phyloP scores from a whole-genome alignment of 2,113 vertebrate species.

The Scortum barcoo region DNA sequence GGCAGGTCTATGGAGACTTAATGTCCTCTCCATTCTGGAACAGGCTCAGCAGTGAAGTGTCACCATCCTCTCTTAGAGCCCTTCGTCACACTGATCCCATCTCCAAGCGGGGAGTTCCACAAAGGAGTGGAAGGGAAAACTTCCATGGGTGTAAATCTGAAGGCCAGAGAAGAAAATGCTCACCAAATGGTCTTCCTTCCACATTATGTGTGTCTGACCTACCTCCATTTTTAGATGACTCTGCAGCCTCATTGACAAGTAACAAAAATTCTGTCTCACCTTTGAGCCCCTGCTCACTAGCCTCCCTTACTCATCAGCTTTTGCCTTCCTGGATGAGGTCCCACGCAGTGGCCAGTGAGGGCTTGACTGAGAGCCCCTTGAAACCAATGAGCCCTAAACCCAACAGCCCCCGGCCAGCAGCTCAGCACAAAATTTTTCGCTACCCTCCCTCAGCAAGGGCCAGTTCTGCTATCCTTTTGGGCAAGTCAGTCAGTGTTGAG shows the following conservation, averaged over 20 bases:
- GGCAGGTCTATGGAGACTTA: conserved; percentile 18
- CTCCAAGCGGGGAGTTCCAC: conserved; percentile 52
- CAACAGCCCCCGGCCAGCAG: conserved; percentile 78
- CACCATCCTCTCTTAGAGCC: conserved; percentile 48
- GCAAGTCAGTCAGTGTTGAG: conserved; percentile 79
- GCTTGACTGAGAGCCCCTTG: conserved; percentile 78
- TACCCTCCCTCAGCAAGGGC: conserved; percentile 72
- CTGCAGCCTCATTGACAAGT: conserved; percentile 53
- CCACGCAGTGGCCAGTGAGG: conserved; percentile 67
- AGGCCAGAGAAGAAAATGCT: conserved; percentile 74
- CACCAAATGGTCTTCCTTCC: conserved; percentile 69
- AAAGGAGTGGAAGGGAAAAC: conserved; percentile 54
- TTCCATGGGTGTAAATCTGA: conserved; percentile 64
- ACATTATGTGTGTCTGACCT: conserved; percentile 58
- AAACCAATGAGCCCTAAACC: conserved; percentile 91
- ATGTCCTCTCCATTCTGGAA: conserved; percentile 37
- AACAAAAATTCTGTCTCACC: conserved; percentile 72
- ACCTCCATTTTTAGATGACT: conserved; percentile 54
- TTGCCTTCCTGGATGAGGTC: conserved; percentile 53
- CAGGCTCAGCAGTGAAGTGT: conserved; percentile 36
- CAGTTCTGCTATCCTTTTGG: conserved; percentile 82
- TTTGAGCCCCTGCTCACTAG: conserved; percentile 59
- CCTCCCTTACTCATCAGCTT: conserved; percentile 32
- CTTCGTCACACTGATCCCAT: conserved; percentile 69
- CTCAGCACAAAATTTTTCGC: conserved; percentile 74